Base-by-base conservation (phyloP, 2,797 vertebrate genomes). In the Morus bassanus region DNA sequence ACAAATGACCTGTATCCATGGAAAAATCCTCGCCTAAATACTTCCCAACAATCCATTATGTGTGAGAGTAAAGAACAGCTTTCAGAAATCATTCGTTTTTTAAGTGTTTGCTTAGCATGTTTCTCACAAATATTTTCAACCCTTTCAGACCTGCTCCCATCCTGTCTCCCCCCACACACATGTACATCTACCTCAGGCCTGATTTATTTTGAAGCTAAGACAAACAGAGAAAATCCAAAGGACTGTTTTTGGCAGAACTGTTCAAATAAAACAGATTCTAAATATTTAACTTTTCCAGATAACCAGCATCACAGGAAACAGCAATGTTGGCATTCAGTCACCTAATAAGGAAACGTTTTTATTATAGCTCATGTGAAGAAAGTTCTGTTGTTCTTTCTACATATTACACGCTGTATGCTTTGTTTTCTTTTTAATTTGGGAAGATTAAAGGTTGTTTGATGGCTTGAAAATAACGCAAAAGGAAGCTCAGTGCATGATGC, bases 271-370 rank as follows among this genome's bases (percentile, higher is more conserved):
- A 81, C 61, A 65, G 75, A 96, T 92, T 97, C 93, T 96, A 97
- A 98, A 96, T 97, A 95, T 97, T 97, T 97, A 96, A 86, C 85
- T 97, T 97, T 67, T 86, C 72, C 89, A 91, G 87, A 93, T 76
- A 94, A 79, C 31, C 43, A 78, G 74, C 69, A 80, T 93, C 79
- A 39, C 81, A 91, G 90, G 80, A 90, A 91, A 93, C 43, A 30
- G 92, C 60, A 51, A 59, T 69, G 53, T 46, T 72, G 59, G 76
- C 54, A 70, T 72, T 68, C 33, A 48, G 85, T 63, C 95, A 90
- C 97, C 97, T 96, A 98, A 96, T 97, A 97, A 97, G 97, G 96
- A 93, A 93, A 88, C 15, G 0, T 91, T 93, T 97, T 91, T 91
- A 85, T 85, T 88, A 89, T 25, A 0, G 4, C 50, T 92, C 69